phyloP scores from a whole-genome alignment of 2,888 invertebrate genomes.

The Epistrophe grossulariae region DNA sequence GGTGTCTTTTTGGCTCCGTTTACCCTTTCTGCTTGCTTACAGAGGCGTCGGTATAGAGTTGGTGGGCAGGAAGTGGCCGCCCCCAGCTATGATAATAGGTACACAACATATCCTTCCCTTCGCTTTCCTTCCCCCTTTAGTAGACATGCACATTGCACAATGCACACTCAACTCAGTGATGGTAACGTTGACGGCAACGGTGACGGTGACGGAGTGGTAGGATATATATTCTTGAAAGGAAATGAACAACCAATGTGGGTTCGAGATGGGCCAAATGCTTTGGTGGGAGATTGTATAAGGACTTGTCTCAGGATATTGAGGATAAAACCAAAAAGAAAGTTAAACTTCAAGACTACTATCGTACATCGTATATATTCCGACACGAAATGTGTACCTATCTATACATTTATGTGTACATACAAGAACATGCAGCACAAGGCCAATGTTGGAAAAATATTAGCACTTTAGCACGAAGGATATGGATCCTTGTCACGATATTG shows the following conservation, averaged over 20 bases:
- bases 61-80: background rate
- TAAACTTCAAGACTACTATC: slow-evolving; percentile 4
- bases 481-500: slow-evolving; percentile 55
- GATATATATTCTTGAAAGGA: slow-evolving; percentile 59
- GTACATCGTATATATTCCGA: background rate
- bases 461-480: slow-evolving; percentile 65
- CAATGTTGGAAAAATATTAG: slow-evolving; percentile 69
- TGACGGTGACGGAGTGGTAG: slow-evolving; percentile 11
- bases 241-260: slow-evolving; percentile 54
- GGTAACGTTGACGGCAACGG: slow-evolving; percentile 5
- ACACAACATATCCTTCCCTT: slow-evolving; percentile 26
- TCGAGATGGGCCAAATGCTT: slow-evolving; percentile 11
- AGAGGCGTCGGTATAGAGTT: background rate
- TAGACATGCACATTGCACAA: slow-evolving; percentile 1
- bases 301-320: slow-evolving; percentile 55
- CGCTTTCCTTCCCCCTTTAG: background rate
- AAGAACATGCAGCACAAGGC: slow-evolving; percentile 49
- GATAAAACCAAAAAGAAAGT: slow-evolving; percentile 22
- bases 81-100: slow-evolving; percentile 57
- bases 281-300: background rate
- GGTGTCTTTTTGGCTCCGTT: slow-evolving; percentile 70
- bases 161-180: slow-evolving; percentile 10
- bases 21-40: slow-evolving; percentile 62
- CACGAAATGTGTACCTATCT: slow-evolving; percentile 22
- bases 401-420: slow-evolving; percentile 27